A percentile compares a stretch with the other conserved stretches of the same genome.
Conservation (phyloP, 2,888 invertebrate genomes). For the Rhingia rostrata region DNA sequence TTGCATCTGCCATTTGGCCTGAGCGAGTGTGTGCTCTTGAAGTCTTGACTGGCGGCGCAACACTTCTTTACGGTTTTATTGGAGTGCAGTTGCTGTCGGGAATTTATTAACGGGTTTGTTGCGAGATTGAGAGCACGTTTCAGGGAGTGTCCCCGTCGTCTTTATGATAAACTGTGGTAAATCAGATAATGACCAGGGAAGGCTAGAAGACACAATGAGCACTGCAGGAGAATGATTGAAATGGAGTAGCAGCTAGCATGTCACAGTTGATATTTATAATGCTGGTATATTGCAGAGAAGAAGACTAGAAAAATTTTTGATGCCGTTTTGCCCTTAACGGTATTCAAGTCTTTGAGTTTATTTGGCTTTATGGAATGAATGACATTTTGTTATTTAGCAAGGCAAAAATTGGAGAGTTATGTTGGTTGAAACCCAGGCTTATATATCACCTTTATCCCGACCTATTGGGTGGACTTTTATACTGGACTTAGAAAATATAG, state of each 20-base stretch:
- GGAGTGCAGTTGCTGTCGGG: slow-evolving; percentile 8
- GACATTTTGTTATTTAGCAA: too few relatives aligned
- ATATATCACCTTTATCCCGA: too few relatives aligned
- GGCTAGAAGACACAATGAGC: background rate
- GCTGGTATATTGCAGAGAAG: too few relatives aligned
- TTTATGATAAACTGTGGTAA: slow-evolving; percentile 40
- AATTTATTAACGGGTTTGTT: slow-evolving; percentile 31
- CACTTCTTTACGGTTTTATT: slow-evolving; percentile 35
- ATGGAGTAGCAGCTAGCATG: background rate
- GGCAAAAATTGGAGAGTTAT: too few relatives aligned
- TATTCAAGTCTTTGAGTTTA: too few relatives aligned
- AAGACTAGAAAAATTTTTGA: too few relatives aligned
- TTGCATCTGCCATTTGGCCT: slow-evolving; percentile 51
- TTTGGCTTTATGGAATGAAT: too few relatives aligned
- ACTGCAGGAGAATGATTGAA: background rate
- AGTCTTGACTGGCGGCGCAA: slow-evolving; percentile 33
- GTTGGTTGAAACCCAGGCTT: too few relatives aligned
- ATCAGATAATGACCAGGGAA: slow-evolving; percentile 22
- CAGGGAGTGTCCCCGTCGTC: slow-evolving; percentile 40
- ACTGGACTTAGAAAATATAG: too few relatives aligned
- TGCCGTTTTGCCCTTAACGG: too few relatives aligned
- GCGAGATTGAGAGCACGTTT: slow-evolving; percentile 22
- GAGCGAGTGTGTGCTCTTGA: slow-evolving; percentile 30
- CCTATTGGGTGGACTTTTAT: too few relatives aligned
- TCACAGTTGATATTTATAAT: background rate